Percentiles rank a stretch among this genome's conserved stretches.
Evolutionary conservation across 2,797 vertebrate species (phyloP).

Genomic region (Squalus acanthias): DNA sequence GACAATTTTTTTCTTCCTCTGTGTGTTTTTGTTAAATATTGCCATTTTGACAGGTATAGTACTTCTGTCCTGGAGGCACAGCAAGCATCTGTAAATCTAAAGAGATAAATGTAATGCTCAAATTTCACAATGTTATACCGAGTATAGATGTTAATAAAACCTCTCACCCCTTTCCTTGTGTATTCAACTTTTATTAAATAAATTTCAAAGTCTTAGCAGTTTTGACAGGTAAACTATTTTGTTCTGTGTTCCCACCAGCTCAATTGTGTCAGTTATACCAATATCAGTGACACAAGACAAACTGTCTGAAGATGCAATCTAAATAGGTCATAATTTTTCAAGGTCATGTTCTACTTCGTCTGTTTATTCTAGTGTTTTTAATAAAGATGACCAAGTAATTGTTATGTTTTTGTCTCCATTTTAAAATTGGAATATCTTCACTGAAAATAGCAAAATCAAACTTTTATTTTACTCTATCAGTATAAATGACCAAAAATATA

Average conservation of each 20-base stretch:
- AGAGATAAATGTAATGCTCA: constrained; percentile 12
- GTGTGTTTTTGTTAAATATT: constrained; percentile 23
- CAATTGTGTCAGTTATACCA: background rate
- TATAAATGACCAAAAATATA: background rate
- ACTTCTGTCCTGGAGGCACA: background rate
- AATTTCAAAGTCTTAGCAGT: background rate
- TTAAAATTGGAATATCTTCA: background rate
- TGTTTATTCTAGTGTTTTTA: background rate
- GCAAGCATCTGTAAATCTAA: background rate
- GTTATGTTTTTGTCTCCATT: background rate
- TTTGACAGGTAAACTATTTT: background rate
- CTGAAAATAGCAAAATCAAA: background rate
- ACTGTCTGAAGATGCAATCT: background rate
- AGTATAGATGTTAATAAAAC: background rate
- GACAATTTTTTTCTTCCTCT: background rate
- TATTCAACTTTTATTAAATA: constrained; percentile 32
- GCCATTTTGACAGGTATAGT: background rate
- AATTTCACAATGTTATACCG: background rate
- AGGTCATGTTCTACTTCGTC: background rate
- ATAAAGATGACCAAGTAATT: background rate
- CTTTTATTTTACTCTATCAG: background rate
- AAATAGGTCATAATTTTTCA: background rate
- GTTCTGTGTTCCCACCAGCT: background rate
- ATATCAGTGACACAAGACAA: background rate
- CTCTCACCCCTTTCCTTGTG: background rate